A percentile compares a stretch with the other conserved stretches of the same genome.
Conservation (phyloP, 1,140 invertebrate genomes). For the Procambarus virginalis region DNA sequence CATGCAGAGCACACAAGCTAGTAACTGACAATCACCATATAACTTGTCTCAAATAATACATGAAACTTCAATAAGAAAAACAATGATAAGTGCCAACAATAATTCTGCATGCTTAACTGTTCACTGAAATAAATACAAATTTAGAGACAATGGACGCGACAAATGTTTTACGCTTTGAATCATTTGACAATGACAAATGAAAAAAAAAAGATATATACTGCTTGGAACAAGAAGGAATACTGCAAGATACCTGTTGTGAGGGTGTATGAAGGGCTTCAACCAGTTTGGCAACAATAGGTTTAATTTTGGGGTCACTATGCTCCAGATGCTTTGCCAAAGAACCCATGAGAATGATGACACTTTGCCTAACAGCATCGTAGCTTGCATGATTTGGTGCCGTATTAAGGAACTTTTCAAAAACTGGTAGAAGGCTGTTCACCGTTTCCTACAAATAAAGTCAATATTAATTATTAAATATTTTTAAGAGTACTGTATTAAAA, state of each 20-base stretch:
- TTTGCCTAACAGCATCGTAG: slow-evolving; percentile 94
- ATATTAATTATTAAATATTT: neutral
- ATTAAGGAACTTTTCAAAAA: slow-evolving; percentile 93
- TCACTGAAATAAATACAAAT: no score
- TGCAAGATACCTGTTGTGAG: slow-evolving; percentile 86
- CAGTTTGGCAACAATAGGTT: slow-evolving; percentile 93
- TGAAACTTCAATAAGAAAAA: no score
- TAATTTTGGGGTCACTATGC: slow-evolving; percentile 89
- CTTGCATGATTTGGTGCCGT: slow-evolving; percentile 87
- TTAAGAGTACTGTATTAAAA: neutral
- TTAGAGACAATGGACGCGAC: no score
- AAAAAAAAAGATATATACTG: no score
- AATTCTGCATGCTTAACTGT: no score
- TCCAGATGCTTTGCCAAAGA: slow-evolving; percentile 96
- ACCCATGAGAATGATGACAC: slow-evolving; percentile 97
- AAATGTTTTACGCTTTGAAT: no score
- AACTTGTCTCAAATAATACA: no score
- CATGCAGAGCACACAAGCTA: no score
- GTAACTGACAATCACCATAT: no score
- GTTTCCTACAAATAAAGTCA: slow-evolving; percentile 69
- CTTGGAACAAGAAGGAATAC: no score
- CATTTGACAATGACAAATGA: no score
- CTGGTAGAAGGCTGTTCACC: slow-evolving; percentile 84
- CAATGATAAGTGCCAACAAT: no score
- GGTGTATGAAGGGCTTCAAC: slow-evolving; percentile 95